These are phyloP conservation scores for Conchocele bisecta DNA, from an alignment of 2,888 invertebrate species.

Conservation along the genomic window DNA sequence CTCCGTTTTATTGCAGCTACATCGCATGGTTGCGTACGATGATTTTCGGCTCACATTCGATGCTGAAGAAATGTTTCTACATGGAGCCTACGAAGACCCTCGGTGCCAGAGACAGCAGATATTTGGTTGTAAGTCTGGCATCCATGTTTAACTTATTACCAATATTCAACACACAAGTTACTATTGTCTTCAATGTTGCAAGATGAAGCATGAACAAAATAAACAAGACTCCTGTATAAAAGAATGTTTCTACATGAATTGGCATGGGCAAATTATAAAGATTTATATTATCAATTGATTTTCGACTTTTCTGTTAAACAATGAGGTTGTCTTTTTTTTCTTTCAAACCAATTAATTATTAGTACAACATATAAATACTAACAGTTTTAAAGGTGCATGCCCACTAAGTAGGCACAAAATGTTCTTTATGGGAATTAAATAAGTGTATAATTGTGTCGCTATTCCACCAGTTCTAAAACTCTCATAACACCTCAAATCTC, in stretches of 20 bases:
- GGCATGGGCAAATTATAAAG: background rate
- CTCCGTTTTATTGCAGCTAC: conserved; percentile 41
- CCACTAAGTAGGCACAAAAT: no score
- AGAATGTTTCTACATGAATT: background rate
- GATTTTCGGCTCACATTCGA: conserved; percentile 57
- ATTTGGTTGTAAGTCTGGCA: conserved; percentile 49
- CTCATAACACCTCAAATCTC: no score
- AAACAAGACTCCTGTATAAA: background rate
- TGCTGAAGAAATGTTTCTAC: conserved; percentile 61
- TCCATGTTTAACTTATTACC: background rate
- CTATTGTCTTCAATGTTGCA: background rate
- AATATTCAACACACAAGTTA: background rate
- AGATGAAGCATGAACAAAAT: background rate
- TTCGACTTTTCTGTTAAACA: no score
- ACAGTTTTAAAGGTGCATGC: no score
- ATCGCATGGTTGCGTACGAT: conserved; percentile 58
- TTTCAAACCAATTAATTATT: no score
- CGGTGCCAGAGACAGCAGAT: conserved; percentile 55
- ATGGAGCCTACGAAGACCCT: conserved; percentile 57
- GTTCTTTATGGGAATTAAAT: no score
- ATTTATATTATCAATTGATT: no score
- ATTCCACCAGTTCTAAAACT: no score
- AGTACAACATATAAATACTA: no score
- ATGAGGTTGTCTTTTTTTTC: no score
- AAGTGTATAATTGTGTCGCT: no score